Evolutionary conservation across 2,888 invertebrate genomes (phyloP).

Genomic region (Allygus modestus): DNA sequence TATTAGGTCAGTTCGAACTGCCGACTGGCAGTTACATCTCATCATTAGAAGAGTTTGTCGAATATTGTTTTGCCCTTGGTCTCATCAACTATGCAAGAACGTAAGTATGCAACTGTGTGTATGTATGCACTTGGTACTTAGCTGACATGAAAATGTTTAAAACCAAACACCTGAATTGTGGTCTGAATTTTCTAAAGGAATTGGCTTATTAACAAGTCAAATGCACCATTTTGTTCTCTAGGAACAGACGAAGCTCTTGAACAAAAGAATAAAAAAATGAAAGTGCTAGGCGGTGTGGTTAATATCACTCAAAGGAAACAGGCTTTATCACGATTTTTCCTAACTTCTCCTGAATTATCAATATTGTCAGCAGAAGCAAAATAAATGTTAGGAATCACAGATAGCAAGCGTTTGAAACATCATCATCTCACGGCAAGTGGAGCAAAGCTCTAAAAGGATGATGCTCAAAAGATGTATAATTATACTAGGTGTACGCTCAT

Average conservation of each 20-base stretch:
- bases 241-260: conserved; percentile 16
- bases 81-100: conserved; percentile 6
- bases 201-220: neutral
- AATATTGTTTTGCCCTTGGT: conserved; percentile 33
- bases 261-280: conserved; percentile 3
- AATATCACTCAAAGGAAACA: conserved; percentile 32
- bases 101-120: no score
- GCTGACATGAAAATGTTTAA: neutral
- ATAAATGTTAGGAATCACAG: conserved; percentile 33
- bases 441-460: neutral
- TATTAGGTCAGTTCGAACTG: neutral
- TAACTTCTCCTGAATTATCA: neutral
- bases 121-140: conserved; percentile 19
- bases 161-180: conserved; percentile 4
- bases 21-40: conserved; percentile 31
- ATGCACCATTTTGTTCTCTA: conserved; percentile 19
- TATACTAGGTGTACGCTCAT: no score
- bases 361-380: conserved; percentile 41
- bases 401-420: neutral
- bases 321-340: neutral
- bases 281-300: neutral
- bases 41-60: conserved; percentile 14
- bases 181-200: conserved; percentile 7
- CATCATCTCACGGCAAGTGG: conserved; percentile 7
- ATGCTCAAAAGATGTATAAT: neutral